Percentiles rank a stretch among this genome's conserved stretches.
Conservation (phyloP, 2,888 invertebrate species). For the Pherbina coryleti region DNA sequence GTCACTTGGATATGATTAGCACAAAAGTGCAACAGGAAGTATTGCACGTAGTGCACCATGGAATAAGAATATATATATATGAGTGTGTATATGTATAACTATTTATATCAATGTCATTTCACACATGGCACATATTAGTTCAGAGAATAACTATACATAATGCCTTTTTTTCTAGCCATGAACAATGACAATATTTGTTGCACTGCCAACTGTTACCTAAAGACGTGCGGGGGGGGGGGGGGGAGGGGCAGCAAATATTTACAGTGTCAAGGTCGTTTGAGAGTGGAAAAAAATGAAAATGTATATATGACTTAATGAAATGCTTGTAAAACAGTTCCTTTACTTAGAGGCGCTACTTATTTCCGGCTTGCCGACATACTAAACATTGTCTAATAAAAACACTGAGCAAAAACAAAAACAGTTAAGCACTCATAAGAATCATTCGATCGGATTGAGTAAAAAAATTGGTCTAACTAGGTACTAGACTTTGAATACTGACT, state of each 20-base stretch:
- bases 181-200: conserved; percentile 9
- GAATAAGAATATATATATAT: too few species aligned
- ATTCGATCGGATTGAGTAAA: too few species aligned
- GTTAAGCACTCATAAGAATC: too few species aligned
- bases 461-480: too few species aligned
- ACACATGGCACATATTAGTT: neutral
- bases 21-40: too few species aligned
- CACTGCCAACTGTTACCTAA: neutral
- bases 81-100: too few species aligned
- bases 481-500: too few species aligned
- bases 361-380: conserved; percentile 11
- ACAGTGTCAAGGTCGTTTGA: conserved; percentile 32
- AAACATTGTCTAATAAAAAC: too few species aligned
- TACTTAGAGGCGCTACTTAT: neutral
- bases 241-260: neutral
- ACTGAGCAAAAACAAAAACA: too few species aligned
- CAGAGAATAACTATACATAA: too few species aligned
- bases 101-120: neutral
- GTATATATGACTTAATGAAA: neutral
- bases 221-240: neutral
- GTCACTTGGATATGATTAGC: too few species aligned
- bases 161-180: neutral
- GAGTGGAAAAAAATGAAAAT: neutral
- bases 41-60: too few species aligned
- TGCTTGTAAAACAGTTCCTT: neutral